Evolutionary conservation across 1,140 invertebrate species (phyloP).

Genomic region (Neodiprion lecontei): DNA sequence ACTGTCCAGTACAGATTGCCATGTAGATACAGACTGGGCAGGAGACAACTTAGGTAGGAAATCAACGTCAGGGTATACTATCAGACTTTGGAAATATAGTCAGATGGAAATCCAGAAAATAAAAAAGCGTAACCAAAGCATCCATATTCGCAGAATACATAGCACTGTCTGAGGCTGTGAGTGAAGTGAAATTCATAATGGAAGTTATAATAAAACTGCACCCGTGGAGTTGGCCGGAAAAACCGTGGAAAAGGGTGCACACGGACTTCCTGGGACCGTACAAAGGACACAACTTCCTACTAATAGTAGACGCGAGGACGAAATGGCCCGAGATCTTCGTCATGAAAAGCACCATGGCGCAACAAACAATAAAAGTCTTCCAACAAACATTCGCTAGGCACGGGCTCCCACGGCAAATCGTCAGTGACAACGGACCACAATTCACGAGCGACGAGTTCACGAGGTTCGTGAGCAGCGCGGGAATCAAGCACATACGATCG

Average conservation of each 20-base stretch:
- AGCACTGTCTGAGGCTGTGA: conserved; percentile 10
- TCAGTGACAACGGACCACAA: conserved; percentile 29
- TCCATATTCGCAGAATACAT: not conserved
- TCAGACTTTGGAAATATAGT: conserved; percentile 13
- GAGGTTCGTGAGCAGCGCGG: not conserved
- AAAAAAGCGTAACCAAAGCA: not conserved
- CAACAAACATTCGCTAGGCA: conserved; percentile 11
- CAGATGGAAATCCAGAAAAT: no score
- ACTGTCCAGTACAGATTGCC: not conserved
- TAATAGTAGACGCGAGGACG: not conserved
- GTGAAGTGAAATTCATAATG: conserved; percentile 4
- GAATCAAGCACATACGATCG: not conserved
- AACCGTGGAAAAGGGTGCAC: not conserved
- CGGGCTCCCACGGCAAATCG: conserved; percentile 24
- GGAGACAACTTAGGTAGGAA: conserved; percentile 35
- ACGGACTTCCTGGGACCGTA: not conserved
- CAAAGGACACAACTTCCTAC: not conserved
- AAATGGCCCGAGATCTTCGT: not conserved
- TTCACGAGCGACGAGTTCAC: conserved; percentile 25
- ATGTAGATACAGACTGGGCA: conserved; percentile 26
- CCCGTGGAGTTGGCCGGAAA: not conserved
- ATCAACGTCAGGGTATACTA: conserved; percentile 38
- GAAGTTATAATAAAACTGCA: conserved; percentile 2
- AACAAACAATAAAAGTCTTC: conserved; percentile 11
- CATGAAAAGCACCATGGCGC: conserved; percentile 8